Evolutionary conservation across 2,888 invertebrate genomes (phyloP).

Genomic region (Deilephila porcellus): DNA sequence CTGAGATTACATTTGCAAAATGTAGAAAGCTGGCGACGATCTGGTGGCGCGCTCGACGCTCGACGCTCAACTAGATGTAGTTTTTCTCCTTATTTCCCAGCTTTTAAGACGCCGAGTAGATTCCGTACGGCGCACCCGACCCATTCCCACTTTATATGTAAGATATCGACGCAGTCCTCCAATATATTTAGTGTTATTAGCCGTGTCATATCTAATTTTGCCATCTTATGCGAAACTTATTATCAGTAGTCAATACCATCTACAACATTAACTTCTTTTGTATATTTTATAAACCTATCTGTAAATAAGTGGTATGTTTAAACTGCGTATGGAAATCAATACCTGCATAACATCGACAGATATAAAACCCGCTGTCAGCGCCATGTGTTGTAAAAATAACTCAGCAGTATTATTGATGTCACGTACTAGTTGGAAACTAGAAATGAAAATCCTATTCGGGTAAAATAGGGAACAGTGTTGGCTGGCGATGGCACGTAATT

Average conservation of each 20-base stretch:
- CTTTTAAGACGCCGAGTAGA: slow-evolving; percentile 1
- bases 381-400: too few relatives aligned
- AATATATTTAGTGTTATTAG: not conserved
- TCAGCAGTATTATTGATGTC: too few relatives aligned
- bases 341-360: too few relatives aligned
- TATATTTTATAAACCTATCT: too few relatives aligned
- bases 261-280: too few relatives aligned
- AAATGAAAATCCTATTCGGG: not conserved
- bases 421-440: not conserved
- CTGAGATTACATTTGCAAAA: slow-evolving; percentile 2
- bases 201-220: not conserved
- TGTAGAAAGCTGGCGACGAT: not conserved
- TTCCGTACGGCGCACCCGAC: not conserved
- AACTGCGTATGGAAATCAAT: too few relatives aligned
- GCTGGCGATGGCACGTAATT: slow-evolving; percentile 2
- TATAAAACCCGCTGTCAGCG: too few relatives aligned
- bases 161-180: not conserved
- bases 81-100: slow-evolving; percentile 14
- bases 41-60: not conserved
- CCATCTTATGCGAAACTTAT: not conserved
- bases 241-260: too few relatives aligned
- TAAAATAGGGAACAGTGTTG: not conserved
- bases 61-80: slow-evolving; percentile 1
- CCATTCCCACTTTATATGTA: not conserved
- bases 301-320: too few relatives aligned